phyloP scores from a whole-genome alignment of 2,113 vertebrate species.

The Myrmophylax atrothorax region DNA sequence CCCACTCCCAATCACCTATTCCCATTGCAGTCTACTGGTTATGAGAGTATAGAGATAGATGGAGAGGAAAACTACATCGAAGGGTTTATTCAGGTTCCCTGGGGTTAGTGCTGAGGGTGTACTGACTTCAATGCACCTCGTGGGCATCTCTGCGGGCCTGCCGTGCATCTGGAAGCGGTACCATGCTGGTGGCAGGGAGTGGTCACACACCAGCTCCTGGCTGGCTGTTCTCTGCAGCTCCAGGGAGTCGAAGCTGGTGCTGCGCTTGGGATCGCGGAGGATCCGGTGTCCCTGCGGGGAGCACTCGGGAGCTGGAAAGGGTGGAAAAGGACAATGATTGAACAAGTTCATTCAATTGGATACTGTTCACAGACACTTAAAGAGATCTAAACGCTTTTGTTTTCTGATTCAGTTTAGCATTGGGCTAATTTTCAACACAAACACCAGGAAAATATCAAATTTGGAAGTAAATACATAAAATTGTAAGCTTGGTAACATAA shows the following conservation, averaged over 20 bases:
- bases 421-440: not conserved
- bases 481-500: not conserved
- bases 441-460: not conserved
- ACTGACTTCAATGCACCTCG: slow-evolving; percentile 85
- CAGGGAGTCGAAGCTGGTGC: slow-evolving; percentile 80
- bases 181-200: slow-evolving; percentile 82
- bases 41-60: not conserved
- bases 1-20: not conserved
- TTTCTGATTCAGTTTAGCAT: accelerated
- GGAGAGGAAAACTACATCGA: not conserved
- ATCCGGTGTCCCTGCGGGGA: slow-evolving; percentile 75
- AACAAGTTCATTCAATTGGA: not conserved
- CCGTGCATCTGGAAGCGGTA: slow-evolving; percentile 85
- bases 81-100: not conserved
- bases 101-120: not conserved
- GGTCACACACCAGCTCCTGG: slow-evolving; percentile 87
- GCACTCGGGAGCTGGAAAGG: slow-evolving; percentile 81
- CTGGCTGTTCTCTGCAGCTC: slow-evolving; percentile 73
- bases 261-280: slow-evolving; percentile 81
- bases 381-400: accelerated
- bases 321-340: not conserved
- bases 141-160: slow-evolving; percentile 88
- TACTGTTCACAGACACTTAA: not conserved
- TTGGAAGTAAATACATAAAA: not conserved
- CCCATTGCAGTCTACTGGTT: not conserved